Evolutionary conservation across 2,797 vertebrate species (phyloP), one percentile per base, ranked within the genome.

Genomic region (Champsocephalus gunnari): DNA sequence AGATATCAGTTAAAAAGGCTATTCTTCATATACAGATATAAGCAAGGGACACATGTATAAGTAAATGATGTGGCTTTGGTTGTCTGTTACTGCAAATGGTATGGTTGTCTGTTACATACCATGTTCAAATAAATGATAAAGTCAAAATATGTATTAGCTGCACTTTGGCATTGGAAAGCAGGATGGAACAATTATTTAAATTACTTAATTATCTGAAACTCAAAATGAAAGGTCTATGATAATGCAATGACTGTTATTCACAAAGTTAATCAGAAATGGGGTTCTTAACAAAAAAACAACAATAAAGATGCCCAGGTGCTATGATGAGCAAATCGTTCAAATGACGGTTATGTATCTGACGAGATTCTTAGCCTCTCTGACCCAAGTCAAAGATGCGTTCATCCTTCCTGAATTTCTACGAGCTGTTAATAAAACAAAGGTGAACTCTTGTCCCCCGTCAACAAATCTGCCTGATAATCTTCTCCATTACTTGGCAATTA

Each of bases 401-500:
- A 60, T 79, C 75, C 69, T 66, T 49, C 55, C 68, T 79, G 74
- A 77, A 85, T 84, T 74, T 75, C 32, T 66, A 73, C n/a, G 53
- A 79, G 78, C 62, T 9, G 58, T 73, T 81, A 47, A 57, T 77
- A 71, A 85, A 88, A 84, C 68, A 79, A 57, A 34, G 17, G 50
- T 73, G 64, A 88, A 82, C 85, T 64, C 82, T 74, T 75, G 85
- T 69, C 73, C 86, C 66, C 66, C 65, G 68, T 92, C 87, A 89
- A 84, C 81, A 85, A 81, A 88, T 79, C 75, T 71, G 75, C 66
- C 79, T 73, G 80, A 83, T 84, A 87, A 91, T 91, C 80, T 82
- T 79, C 82, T 88, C 72, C 65, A 71, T 82, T 78, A 86, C 82
- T 80, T 71, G 81, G 68, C 85, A 89, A 84, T 91, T 89, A 89